A percentile compares a stretch with the other conserved stretches of the same genome.
Evolutionary conservation across 2,113 vertebrate genomes (phyloP).

Genomic region (Phylloscopus whistleri): DNA sequence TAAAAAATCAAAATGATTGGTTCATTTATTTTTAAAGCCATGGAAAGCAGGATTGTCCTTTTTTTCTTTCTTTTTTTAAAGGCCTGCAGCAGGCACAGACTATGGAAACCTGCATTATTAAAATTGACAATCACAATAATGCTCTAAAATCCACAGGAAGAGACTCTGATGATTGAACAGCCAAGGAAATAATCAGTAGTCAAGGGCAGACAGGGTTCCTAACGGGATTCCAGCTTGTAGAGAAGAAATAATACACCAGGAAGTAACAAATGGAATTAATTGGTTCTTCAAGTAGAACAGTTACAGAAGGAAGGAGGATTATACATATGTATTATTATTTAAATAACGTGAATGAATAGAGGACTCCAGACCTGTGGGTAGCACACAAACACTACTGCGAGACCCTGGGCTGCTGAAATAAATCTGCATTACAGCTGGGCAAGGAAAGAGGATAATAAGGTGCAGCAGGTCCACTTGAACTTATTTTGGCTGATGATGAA

Average conservation of each 20-base stretch:
- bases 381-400: background rate
- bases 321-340: constrained; percentile 57
- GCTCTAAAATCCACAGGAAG: constrained; percentile 41
- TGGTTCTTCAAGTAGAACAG: constrained; percentile 47
- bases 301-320: constrained; percentile 47
- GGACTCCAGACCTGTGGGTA: background rate
- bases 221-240: constrained; percentile 50
- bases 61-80: background rate
- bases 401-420: constrained; percentile 2
- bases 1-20: background rate
- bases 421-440: background rate
- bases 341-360: constrained; percentile 24
- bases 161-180: constrained; percentile 41
- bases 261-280: constrained; percentile 65
- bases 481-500: background rate
- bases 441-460: background rate
- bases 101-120: constrained; percentile 26
- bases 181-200: constrained; percentile 45
- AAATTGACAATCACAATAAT: constrained; percentile 35
- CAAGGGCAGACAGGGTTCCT: constrained; percentile 34
- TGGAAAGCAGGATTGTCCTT: background rate
- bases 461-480: constrained; percentile 8
- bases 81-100: background rate
- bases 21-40: background rate
- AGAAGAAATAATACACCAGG: constrained; percentile 48